phyloP scores from a whole-genome alignment of 2,888 invertebrate genomes.

The Chymomyza procnemis region DNA sequence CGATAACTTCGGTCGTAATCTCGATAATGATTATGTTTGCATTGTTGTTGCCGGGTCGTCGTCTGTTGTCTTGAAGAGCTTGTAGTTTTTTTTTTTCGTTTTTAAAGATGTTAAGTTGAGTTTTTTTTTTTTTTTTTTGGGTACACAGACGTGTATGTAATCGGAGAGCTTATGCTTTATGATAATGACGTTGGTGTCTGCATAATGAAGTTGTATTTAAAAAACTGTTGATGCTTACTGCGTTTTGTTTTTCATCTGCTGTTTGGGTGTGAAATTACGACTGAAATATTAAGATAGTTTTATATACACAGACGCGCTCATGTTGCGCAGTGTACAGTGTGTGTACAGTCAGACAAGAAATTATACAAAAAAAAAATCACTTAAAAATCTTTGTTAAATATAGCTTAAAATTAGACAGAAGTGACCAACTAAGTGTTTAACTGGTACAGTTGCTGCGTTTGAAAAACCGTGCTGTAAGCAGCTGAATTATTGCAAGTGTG shows the following conservation, averaged over 20 bases:
- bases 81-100: background rate
- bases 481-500: too few relatives aligned
- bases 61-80: slow-evolving; percentile 8
- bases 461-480: too few relatives aligned
- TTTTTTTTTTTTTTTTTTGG: background rate
- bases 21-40: slow-evolving; percentile 49
- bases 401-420: too few relatives aligned
- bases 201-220: slow-evolving; percentile 31
- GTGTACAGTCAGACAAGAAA: too few relatives aligned
- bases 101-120: slow-evolving; percentile 1
- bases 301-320: background rate
- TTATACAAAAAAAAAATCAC: too few relatives aligned
- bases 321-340: too few relatives aligned
- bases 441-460: too few relatives aligned
- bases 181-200: background rate
- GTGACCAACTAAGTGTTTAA: too few relatives aligned
- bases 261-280: slow-evolving; percentile 31
- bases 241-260: slow-evolving; percentile 3
- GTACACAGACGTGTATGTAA: slow-evolving; percentile 23
- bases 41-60: slow-evolving; percentile 23
- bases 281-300: background rate
- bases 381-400: too few relatives aligned
- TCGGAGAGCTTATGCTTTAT: slow-evolving; percentile 18
- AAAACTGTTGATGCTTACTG: background rate
- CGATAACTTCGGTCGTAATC: slow-evolving; percentile 41